Base-by-base conservation (phyloP, 1,140 invertebrate genomes). In the Hyles vespertilio region DNA sequence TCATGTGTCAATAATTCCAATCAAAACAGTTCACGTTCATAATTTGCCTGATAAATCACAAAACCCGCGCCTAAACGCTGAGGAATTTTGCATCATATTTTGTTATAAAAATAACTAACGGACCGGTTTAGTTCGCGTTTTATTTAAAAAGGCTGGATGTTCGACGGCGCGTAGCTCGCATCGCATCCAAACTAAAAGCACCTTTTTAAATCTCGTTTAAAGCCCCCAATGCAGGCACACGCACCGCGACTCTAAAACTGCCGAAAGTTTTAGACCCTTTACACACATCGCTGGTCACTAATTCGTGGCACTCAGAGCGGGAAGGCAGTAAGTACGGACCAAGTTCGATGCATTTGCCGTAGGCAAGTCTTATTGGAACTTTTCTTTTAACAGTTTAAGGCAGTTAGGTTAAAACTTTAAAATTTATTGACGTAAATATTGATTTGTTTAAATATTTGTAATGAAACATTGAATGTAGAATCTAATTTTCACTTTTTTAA, bases 231-330 rank as follows among this genome's bases (percentile, higher is more conserved):
- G 54, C 9, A 56, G 45, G 54, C 44, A 32, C 44, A 48, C 44
- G 45, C 45, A 33, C 33, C 47, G 58, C 22, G 57, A 60, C 59
- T 63, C 61, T 22, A 22, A 65, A 74, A 69, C 68, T 62, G 74
- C 58, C 72, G 67, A 77, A 77, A 77, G 61, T 76, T 77, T 78
- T 74, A 63, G 70, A 67, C 76, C 78, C 73, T 79, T 82, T 69
- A 78, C 69, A 84, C 78, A 84, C 81, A 81, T 77, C 78, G 65
- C 48, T 81, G 81, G 60, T 53, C 75, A 77, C 78, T 74, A 72
- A 84, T 82, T 72, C 75, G 78, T 49, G 12, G 8, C 32, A 32
- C 61, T 68, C 58, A 51, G 34, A 49, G 61, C 58, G 22, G 69
- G 77, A 84, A 77, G 53, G 77, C 32, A 63, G 67, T 77, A 84